Evolutionary conservation across 2,113 vertebrate species (phyloP).

Genomic region (Zosterops borbonicus): DNA sequence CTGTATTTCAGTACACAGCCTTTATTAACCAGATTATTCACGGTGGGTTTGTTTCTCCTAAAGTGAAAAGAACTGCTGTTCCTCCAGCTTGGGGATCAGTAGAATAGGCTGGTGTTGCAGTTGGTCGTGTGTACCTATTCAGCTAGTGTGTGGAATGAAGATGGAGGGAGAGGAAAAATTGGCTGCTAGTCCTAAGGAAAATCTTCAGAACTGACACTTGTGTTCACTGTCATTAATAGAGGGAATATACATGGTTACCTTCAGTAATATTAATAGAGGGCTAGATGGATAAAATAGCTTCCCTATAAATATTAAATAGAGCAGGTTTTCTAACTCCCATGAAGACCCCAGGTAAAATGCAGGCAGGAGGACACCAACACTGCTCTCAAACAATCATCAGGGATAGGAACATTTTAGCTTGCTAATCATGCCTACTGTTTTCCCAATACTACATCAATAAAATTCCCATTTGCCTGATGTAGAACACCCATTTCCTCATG

Average conservation of each 20-base stretch:
- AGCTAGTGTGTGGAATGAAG: background rate
- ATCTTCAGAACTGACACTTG: background rate
- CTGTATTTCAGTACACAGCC: accelerated
- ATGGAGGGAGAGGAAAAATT: accelerated
- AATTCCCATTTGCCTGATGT: constrained; percentile 24
- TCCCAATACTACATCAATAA: constrained; percentile 1
- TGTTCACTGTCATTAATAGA: background rate
- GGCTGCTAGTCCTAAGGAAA: background rate
- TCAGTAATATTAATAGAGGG: background rate
- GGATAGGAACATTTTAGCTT: background rate
- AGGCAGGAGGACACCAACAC: background rate
- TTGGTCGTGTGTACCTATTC: accelerated
- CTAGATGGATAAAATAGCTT: background rate
- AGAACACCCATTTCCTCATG: constrained; percentile 1
- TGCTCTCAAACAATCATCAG: background rate
- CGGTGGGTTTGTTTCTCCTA: accelerated
- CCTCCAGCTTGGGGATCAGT: accelerated
- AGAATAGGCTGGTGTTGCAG: background rate
- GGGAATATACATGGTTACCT: background rate
- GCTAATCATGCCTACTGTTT: background rate
- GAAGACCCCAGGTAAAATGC: background rate
- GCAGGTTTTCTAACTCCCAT: background rate
- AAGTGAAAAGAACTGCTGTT: background rate
- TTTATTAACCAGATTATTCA: background rate
- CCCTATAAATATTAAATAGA: background rate